These are phyloP conservation scores for Poeciliopsis turneri DNA, from an alignment of 2,797 vertebrate genomes.

Conservation along the genomic window DNA sequence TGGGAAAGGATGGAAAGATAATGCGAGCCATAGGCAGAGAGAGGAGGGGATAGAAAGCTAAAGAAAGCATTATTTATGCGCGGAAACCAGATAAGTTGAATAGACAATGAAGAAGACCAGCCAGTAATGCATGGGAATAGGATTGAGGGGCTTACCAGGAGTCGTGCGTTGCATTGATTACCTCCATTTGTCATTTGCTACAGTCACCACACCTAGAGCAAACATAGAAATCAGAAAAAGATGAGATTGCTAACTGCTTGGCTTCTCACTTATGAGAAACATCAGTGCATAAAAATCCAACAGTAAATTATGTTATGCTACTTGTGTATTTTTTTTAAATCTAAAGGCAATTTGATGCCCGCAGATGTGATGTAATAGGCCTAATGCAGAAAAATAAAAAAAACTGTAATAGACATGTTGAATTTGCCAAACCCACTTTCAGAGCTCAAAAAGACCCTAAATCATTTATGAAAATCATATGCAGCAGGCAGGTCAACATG, in stretches of 20 bases:
- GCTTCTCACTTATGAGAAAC: not conserved
- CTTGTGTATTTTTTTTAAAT: conserved; percentile 38
- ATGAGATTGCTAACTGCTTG: conserved; percentile 6
- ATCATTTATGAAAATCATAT: conserved; percentile 11
- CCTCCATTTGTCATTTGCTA: conserved; percentile 71
- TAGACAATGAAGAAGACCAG: conserved; percentile 70
- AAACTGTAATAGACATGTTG: conserved; percentile 49
- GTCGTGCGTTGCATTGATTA: conserved; percentile 75
- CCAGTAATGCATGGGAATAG: conserved; percentile 75
- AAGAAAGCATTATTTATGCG: conserved; percentile 72
- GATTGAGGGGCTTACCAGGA: conserved; percentile 66
- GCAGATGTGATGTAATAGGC: conserved; percentile 59
- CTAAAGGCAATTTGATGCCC: conserved; percentile 50
- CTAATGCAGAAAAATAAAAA: conserved; percentile 52
- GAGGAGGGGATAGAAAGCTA: conserved; percentile 59
- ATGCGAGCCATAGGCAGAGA: conserved; percentile 52
- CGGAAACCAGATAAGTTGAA: conserved; percentile 64
- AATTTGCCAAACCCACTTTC: conserved; percentile 55
- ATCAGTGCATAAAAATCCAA: not conserved
- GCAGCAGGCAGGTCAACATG: not conserved
- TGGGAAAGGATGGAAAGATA: conserved; percentile 57
- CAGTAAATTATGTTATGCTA: not conserved
- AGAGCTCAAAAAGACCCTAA: conserved; percentile 59
- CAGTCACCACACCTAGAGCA: conserved; percentile 58
- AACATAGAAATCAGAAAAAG: conserved; percentile 7